These are phyloP conservation scores for Pelecanoides urinatrix DNA, from an alignment of 2,113 vertebrate species.

Conservation along the genomic window DNA sequence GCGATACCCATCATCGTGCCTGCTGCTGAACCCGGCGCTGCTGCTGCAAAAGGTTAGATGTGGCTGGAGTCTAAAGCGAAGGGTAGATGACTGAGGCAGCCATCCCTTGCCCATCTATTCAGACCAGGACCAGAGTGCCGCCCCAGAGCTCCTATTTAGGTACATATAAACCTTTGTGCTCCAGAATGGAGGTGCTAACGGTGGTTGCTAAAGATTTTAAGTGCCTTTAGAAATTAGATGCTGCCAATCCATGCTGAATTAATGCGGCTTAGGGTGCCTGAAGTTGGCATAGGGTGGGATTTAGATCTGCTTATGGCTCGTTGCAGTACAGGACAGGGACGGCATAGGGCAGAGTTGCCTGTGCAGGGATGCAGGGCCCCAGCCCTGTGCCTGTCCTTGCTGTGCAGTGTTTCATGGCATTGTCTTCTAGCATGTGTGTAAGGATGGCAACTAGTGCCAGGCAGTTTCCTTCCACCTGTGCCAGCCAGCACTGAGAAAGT, in stretches of 20 bases:
- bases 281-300: background rate
- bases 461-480: background rate
- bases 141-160: background rate
- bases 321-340: background rate
- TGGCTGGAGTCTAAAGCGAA: background rate
- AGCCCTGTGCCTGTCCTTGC: background rate
- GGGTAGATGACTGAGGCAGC: background rate
- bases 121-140: background rate
- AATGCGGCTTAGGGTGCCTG: background rate
- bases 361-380: background rate
- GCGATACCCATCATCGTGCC: fast-evolving
- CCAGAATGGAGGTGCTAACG: background rate
- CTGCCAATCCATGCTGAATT: background rate
- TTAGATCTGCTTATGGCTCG: background rate
- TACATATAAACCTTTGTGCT: background rate
- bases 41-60: background rate
- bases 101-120: background rate
- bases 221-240: background rate
- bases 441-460: background rate
- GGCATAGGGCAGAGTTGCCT: background rate
- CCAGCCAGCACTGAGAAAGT: background rate
- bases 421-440: background rate
- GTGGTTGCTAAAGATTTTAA: background rate
- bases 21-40: background rate
- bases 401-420: background rate